phyloP scores from a whole-genome alignment of 1,140 invertebrate species.

The Saccostrea glomerata region DNA sequence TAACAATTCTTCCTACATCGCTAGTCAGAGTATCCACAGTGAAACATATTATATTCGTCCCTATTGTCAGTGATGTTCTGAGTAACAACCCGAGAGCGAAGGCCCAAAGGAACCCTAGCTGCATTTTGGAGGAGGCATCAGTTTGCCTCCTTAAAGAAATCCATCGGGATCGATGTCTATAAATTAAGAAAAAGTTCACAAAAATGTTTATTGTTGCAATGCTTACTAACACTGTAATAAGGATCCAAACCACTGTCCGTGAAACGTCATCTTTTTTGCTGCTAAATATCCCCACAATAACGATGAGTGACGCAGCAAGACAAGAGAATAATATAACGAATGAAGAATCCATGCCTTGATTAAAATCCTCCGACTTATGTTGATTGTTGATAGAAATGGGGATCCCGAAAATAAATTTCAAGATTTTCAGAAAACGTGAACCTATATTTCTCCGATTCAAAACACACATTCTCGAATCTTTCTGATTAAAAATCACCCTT shows the following conservation, averaged over 20 bases:
- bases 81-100: not conserved
- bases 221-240: not conserved
- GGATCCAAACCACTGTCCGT: not conserved
- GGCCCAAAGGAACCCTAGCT: not conserved
- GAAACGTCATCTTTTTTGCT: not conserved
- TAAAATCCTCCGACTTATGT: not conserved
- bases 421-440: not conserved
- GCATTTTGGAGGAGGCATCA: not conserved
- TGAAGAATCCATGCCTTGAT: not conserved
- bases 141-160: not conserved
- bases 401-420: not conserved
- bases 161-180: not conserved
- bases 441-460: too few relatives aligned
- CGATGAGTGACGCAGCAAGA: not conserved
- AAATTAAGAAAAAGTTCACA: not conserved
- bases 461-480: too few relatives aligned
- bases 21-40: not conserved
- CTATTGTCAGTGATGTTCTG: not conserved
- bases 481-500: too few relatives aligned
- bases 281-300: not conserved
- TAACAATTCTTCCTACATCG: not conserved
- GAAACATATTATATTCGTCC: not conserved
- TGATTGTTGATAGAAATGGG: not conserved
- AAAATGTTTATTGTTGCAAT: constrained; percentile 3
- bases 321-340: not conserved